Evolutionary conservation across 2,797 vertebrate species (phyloP).

Genomic region (Yasuhikotakia modesta): DNA sequence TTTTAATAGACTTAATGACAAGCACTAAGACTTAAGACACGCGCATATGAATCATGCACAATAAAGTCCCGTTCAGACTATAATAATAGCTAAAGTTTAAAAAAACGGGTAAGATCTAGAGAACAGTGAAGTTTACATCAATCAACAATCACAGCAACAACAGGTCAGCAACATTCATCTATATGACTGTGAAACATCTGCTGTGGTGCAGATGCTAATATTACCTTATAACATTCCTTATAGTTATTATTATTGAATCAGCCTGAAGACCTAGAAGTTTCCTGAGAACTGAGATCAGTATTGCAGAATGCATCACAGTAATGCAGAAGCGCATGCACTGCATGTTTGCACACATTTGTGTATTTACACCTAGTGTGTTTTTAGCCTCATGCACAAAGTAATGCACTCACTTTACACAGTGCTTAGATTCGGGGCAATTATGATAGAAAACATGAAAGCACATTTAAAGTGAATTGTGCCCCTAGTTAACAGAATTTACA

Average conservation of each 20-base stretch:
- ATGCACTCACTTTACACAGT: not conserved
- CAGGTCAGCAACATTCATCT: too few relatives aligned
- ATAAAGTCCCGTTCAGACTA: too few relatives aligned
- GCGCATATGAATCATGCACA: too few relatives aligned
- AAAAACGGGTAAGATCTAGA: too few relatives aligned
- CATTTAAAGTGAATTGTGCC: conserved; percentile 3
- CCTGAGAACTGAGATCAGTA: not conserved
- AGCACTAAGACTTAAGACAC: too few relatives aligned
- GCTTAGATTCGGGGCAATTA: conserved; percentile 3
- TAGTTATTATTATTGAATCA: not conserved
- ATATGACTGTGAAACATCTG: too few relatives aligned
- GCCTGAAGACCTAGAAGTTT: not conserved
- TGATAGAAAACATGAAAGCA: conserved; percentile 1
- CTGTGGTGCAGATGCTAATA: too few relatives aligned
- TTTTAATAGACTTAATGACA: too few relatives aligned
- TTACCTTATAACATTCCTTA: too few relatives aligned
- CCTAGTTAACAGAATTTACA: conserved; percentile 5
- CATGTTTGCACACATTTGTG: not conserved
- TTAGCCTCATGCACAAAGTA: not conserved
- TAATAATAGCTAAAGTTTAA: too few relatives aligned
- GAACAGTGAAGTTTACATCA: too few relatives aligned
- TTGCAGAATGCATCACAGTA: not conserved
- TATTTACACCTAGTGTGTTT: not conserved
- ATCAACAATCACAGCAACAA: too few relatives aligned
- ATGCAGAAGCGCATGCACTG: not conserved